phyloP scores from a whole-genome alignment of 2,113 vertebrate genomes.

The Etheostoma spectabile region DNA sequence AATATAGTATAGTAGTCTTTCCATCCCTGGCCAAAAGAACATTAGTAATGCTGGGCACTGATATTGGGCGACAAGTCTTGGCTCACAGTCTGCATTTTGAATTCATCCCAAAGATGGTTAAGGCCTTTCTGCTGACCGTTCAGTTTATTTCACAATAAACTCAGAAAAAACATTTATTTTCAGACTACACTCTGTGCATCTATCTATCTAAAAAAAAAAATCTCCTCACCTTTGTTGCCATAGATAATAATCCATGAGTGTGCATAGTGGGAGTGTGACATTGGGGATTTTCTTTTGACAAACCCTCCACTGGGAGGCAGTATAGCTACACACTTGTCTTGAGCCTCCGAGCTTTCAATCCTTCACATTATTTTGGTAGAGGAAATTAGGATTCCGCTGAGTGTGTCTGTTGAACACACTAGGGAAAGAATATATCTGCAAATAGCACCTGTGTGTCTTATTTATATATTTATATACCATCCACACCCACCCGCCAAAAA shows the following conservation, averaged over 20 bases:
- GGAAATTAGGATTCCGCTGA: slow-evolving; percentile 68
- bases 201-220: not conserved
- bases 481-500: not conserved
- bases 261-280: not conserved
- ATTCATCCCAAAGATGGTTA: not conserved
- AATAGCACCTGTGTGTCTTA: slow-evolving; percentile 76
- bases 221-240: not conserved
- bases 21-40: not conserved
- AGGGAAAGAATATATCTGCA: slow-evolving; percentile 75
- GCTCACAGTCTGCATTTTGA: not conserved
- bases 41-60: too few species aligned
- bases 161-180: not conserved
- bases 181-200: not conserved
- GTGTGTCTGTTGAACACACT: slow-evolving; percentile 42
- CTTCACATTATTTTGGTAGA: slow-evolving; percentile 24
- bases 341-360: not conserved
- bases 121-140: not conserved
- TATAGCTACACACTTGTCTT: slow-evolving; percentile 47
- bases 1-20: not conserved
- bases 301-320: slow-evolving; percentile 75
- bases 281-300: not conserved
- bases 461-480: slow-evolving; percentile 48
- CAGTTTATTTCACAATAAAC: not conserved
- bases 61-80: not conserved
- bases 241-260: slow-evolving; percentile 11